A percentile compares a stretch with the other conserved stretches of the same genome.
Conservation (phyloP, 2,113 vertebrate species). For the Ginglymostoma cirratum region DNA sequence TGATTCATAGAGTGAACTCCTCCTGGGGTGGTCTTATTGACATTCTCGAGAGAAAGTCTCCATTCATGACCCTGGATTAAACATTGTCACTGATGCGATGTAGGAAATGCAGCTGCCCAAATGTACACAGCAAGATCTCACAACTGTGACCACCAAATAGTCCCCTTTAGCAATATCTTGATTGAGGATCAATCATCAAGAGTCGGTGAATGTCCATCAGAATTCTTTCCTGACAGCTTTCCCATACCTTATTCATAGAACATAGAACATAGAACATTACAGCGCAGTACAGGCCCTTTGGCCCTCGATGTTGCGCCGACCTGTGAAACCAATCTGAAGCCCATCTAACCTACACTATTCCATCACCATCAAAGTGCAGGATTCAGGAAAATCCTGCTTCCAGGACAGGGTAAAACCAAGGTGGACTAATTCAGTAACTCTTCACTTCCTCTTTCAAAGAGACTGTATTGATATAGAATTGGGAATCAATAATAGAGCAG, state of each 20-base stretch:
- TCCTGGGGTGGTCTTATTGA: background rate
- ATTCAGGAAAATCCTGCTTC: background rate
- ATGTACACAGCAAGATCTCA: background rate
- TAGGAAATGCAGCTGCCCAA: background rate
- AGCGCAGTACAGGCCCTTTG: too few species aligned
- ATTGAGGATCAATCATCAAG: background rate
- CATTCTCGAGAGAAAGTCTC: too few species aligned
- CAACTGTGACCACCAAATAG: background rate
- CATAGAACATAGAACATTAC: too few species aligned
- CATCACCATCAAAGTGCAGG: background rate
- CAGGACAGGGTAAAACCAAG: background rate
- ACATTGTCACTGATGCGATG: too few species aligned
- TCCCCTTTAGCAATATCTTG: background rate
- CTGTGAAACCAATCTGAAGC: too few species aligned
- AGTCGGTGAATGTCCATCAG: background rate
- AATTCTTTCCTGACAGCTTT: background rate
- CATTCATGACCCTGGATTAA: background rate
- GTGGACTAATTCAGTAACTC: background rate
- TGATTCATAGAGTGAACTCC: background rate
- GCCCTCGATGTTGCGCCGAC: too few species aligned
- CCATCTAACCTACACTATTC: too few species aligned
- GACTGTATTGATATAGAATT: too few species aligned
- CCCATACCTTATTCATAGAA: background rate
- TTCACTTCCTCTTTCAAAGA: too few species aligned
- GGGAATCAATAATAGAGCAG: background rate